Evolutionary conservation across 2,797 vertebrate genomes (phyloP).

Genomic region (Silurus aristotelis): DNA sequence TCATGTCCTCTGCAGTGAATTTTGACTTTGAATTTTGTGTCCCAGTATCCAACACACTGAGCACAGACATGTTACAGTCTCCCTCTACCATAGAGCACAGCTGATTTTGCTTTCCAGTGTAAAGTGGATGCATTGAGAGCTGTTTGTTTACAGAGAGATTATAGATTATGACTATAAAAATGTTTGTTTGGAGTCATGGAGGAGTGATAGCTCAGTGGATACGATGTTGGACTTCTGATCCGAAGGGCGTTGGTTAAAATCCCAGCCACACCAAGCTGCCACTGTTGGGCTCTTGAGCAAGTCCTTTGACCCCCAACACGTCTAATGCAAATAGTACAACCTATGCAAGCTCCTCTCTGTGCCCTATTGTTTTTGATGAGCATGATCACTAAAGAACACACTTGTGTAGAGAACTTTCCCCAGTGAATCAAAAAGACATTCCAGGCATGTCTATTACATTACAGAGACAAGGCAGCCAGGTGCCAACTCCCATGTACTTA

Average conservation of each 20-base stretch:
- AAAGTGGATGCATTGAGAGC: neutral
- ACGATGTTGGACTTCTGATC: no score
- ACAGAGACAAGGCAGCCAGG: neutral
- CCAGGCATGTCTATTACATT: neutral
- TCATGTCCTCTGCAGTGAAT: neutral
- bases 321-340: neutral
- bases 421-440: neutral
- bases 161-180: neutral
- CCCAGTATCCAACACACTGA: neutral
- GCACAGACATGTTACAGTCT: neutral
- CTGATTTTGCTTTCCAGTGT: neutral
- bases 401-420: neutral
- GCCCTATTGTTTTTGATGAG: neutral
- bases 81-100: neutral
- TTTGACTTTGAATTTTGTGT: neutral
- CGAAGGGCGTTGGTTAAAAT: no score
- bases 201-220: no score
- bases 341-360: neutral
- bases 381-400: neutral
- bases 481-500: neutral
- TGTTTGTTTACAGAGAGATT: no score
- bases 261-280: no score
- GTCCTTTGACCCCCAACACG: neutral
- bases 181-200: neutral
- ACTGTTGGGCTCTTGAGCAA: no score